Conservation (phyloP, 1,140 invertebrate species). For the Fopius arisanus region DNA sequence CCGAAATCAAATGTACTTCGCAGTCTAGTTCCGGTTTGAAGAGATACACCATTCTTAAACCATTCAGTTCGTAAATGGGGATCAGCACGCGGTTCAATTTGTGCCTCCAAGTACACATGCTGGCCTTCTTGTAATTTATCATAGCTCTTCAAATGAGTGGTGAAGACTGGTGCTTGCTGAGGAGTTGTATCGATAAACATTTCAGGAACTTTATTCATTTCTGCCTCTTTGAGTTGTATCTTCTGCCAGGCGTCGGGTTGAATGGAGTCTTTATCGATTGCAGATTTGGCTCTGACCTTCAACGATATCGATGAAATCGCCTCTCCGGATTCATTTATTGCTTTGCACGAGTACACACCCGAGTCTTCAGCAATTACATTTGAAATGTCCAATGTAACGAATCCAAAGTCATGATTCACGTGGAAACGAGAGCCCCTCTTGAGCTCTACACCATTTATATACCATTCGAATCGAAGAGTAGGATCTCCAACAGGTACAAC, state of each 20-base stretch:
- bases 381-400: slow-evolving; percentile 90
- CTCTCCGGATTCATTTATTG: slow-evolving; percentile 89
- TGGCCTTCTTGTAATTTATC: slow-evolving; percentile 89
- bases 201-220: slow-evolving; percentile 86
- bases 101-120: slow-evolving; percentile 91
- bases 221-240: slow-evolving; percentile 87
- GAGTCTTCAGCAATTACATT: slow-evolving; percentile 89
- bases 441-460: slow-evolving; percentile 89
- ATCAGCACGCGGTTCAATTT: slow-evolving; percentile 95
- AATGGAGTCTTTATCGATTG: slow-evolving; percentile 80
- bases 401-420: slow-evolving; percentile 92
- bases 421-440: slow-evolving; percentile 91
- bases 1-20: slow-evolving; percentile 94
- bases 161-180: slow-evolving; percentile 89
- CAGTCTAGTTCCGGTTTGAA: slow-evolving; percentile 84
- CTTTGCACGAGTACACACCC: slow-evolving; percentile 92
- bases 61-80: slow-evolving; percentile 90
- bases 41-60: slow-evolving; percentile 90
- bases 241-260: slow-evolving; percentile 90
- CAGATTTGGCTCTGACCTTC: slow-evolving; percentile 83
- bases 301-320: slow-evolving; percentile 89
- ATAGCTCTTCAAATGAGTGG: slow-evolving; percentile 86
- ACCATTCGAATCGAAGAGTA: slow-evolving; percentile 91
- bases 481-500: slow-evolving; percentile 96
- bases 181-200: slow-evolving; percentile 83